Conservation (phyloP, 2,113 vertebrate genomes). For the Corythornis vintsioides region DNA sequence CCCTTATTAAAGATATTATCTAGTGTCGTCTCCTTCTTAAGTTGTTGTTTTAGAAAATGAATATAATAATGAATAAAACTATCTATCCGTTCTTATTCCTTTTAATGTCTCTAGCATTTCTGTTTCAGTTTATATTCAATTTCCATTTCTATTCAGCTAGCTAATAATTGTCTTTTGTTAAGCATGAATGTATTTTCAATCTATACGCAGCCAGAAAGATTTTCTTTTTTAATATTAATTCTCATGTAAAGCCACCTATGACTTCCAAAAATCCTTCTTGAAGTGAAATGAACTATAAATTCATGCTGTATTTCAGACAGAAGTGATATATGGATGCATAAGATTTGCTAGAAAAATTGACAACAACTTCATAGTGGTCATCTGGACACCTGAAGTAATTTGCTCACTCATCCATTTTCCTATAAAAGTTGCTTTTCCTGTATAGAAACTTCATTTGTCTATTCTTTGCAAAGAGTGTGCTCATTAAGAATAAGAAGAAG, state of each 20-base stretch:
- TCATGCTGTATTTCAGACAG: not conserved
- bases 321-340: not conserved
- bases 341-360: not conserved
- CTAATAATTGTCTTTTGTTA: conserved; percentile 34
- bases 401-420: not conserved
- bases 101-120: not conserved
- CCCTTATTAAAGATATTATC: conserved; percentile 10
- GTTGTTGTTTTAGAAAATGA: conserved; percentile 19
- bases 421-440: not conserved
- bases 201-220: not conserved
- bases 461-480: not conserved
- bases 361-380: not conserved
- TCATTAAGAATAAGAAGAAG: not conserved
- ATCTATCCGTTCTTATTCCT: not conserved
- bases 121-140: conserved; percentile 48
- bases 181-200: conserved; percentile 3
- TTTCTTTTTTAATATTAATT: not conserved
- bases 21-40: not conserved
- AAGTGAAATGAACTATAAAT: not conserved
- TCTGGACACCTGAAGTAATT: not conserved
- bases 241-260: not conserved
- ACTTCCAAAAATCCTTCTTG: not conserved
- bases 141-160: conserved; percentile 3
- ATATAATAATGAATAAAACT: conserved; percentile 18
- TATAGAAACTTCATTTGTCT: not conserved